Conservation (phyloP, 2,797 vertebrate genomes). For the Pseudochirops cupreus region DNA sequence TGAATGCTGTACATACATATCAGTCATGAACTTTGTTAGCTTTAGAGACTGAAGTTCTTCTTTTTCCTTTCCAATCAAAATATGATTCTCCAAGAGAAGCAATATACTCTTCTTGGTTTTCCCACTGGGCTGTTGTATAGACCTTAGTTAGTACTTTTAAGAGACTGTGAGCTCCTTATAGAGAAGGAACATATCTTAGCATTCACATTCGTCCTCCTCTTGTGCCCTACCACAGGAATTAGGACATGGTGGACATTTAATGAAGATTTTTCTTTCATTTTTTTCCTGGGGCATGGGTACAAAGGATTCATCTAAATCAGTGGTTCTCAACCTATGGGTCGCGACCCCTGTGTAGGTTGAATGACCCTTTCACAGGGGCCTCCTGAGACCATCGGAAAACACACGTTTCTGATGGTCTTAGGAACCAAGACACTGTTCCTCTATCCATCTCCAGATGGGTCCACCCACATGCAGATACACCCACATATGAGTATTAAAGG, state of each 20-base stretch:
- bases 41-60: slow-evolving; percentile 51
- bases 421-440: too few species aligned
- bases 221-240: neutral
- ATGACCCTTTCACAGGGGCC: too few species aligned
- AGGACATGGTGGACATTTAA: neutral
- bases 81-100: neutral
- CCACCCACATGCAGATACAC: too few species aligned
- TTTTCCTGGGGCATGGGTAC: neutral
- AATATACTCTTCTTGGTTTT: neutral
- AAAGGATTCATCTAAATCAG: neutral
- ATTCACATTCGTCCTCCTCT: neutral
- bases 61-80: slow-evolving; percentile 24
- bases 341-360: too few species aligned
- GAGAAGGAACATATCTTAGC: neutral
- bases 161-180: neutral
- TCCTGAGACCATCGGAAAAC: too few species aligned
- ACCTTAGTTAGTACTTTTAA: neutral
- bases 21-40: slow-evolving; percentile 47
- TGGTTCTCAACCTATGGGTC: too few species aligned
- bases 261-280: neutral
- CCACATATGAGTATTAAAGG: too few species aligned
- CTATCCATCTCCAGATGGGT: too few species aligned
- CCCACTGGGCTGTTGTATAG: neutral
- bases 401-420: too few species aligned
- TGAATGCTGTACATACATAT: slow-evolving; percentile 50